Evolutionary conservation across 1,140 invertebrate species (phyloP).

Genomic region (Protaetia brevitarsis): DNA sequence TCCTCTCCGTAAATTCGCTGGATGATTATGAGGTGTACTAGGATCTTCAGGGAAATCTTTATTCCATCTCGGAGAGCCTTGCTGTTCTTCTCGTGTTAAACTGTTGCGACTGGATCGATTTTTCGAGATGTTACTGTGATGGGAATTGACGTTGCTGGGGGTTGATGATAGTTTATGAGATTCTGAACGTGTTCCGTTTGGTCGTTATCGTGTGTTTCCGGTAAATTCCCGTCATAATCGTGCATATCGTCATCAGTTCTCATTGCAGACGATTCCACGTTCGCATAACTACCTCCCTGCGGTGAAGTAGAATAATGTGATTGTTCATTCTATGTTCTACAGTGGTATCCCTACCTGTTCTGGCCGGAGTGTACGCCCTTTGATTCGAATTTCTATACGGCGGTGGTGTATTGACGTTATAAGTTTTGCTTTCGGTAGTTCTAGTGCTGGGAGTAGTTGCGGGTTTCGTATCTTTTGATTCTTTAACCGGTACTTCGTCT

Average conservation of each 20-base stretch:
- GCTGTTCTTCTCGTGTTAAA: too few species aligned
- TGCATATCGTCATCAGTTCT: not conserved
- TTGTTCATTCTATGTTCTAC: not conserved
- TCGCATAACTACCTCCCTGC: not conserved
- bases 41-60: too few species aligned
- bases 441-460: not conserved
- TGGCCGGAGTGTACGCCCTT: not conserved
- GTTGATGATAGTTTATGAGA: too few species aligned
- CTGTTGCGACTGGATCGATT: too few species aligned
- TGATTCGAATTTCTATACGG: slow-evolving; percentile 1
- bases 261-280: not conserved
- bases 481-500: slow-evolving; percentile 19
- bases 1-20: not conserved
- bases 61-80: too few species aligned
- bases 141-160: too few species aligned
- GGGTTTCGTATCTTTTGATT: not conserved
- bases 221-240: not conserved
- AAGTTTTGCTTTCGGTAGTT: too few species aligned
- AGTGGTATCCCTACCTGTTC: not conserved
- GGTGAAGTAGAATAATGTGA: not conserved
- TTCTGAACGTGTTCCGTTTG: too few species aligned
- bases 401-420: too few species aligned
- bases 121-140: too few species aligned
- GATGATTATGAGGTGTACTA: not conserved
- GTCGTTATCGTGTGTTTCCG: not conserved